Percentiles rank a stretch among this genome's conserved stretches.
phyloP scores from a whole-genome alignment of 2,888 invertebrate genomes.

The Dryocosmus kuriphilus region DNA sequence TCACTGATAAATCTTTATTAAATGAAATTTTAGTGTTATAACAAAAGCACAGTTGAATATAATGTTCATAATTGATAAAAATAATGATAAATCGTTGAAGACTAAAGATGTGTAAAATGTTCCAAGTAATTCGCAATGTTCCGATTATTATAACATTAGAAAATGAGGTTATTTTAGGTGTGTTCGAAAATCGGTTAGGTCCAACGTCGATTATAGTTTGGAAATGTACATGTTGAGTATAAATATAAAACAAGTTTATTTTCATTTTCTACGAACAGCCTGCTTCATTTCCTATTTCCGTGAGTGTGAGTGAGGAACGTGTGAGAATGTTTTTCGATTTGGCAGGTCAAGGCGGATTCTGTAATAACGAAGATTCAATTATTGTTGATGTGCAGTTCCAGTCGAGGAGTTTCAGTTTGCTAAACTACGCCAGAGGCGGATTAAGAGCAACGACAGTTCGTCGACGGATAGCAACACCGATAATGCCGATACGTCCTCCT shows the following conservation, averaged over 20 bases:
- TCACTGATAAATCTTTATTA: background rate
- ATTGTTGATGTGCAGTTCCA: constrained; percentile 73
- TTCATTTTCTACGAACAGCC: constrained; percentile 51
- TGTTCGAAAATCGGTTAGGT: constrained; percentile 23
- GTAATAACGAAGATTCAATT: constrained; percentile 63
- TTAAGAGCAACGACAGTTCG: constrained; percentile 75
- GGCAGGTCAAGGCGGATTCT: constrained; percentile 30
- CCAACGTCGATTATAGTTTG: constrained; percentile 16
- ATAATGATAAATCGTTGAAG: background rate
- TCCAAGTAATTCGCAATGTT: constrained; percentile 4
- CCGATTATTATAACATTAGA: constrained; percentile 14
- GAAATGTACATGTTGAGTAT: constrained; percentile 42
- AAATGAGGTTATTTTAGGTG: background rate
- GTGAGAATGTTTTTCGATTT: constrained; percentile 50
- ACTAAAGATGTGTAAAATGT: background rate
- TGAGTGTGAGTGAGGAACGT: constrained; percentile 38
- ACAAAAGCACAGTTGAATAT: background rate
- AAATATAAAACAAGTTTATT: constrained; percentile 62
- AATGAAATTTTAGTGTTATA: background rate
- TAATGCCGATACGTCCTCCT: constrained; percentile 73
- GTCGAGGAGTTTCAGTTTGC: constrained; percentile 77
- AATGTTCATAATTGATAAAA: background rate
- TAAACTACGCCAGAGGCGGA: constrained; percentile 73
- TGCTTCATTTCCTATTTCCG: constrained; percentile 52
- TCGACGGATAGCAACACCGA: constrained; percentile 76